These are phyloP conservation scores for Amblyjoppa proteus DNA, from an alignment of 2,888 invertebrate genomes.

Conservation along the genomic window DNA sequence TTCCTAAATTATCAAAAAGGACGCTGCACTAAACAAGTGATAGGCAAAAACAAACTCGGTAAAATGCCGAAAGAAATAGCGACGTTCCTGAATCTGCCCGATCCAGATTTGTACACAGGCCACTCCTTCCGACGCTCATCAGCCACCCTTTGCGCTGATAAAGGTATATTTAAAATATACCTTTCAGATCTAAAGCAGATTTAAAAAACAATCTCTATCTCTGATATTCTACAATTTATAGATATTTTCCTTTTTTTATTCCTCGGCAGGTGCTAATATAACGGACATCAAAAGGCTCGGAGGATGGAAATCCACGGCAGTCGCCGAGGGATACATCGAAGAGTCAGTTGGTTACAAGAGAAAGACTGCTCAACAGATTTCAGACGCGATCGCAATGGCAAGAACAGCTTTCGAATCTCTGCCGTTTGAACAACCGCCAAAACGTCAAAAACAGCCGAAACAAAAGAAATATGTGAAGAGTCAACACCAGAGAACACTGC, in stretches of 20 bases:
- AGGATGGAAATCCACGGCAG: too few species aligned
- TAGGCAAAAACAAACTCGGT: too few species aligned
- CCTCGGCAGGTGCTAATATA: conserved; percentile 17
- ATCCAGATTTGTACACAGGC: too few species aligned
- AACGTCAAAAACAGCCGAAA: background rate
- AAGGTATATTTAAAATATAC: too few species aligned
- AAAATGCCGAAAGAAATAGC: too few species aligned
- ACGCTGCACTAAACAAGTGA: background rate
- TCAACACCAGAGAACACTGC: background rate
- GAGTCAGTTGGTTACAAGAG: conserved; percentile 34
- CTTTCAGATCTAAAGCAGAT: too few species aligned
- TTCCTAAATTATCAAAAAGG: conserved; percentile 62
- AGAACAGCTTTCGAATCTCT: background rate
- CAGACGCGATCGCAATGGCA: conserved; percentile 3
- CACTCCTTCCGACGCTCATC: too few species aligned
- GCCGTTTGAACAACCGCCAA: too few species aligned
- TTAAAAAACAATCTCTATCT: too few species aligned
- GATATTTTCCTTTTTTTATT: conserved; percentile 8
- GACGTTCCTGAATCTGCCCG: too few species aligned
- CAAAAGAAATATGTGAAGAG: background rate
- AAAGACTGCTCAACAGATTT: conserved; percentile 28
- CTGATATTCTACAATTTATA: background rate
- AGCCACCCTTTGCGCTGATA: too few species aligned
- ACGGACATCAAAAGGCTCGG: conserved; percentile 32
- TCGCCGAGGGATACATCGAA: conserved; percentile 27